These are phyloP conservation scores for Diploptera punctata DNA, from an alignment of 2,888 invertebrate genomes.

Conservation along the genomic window DNA sequence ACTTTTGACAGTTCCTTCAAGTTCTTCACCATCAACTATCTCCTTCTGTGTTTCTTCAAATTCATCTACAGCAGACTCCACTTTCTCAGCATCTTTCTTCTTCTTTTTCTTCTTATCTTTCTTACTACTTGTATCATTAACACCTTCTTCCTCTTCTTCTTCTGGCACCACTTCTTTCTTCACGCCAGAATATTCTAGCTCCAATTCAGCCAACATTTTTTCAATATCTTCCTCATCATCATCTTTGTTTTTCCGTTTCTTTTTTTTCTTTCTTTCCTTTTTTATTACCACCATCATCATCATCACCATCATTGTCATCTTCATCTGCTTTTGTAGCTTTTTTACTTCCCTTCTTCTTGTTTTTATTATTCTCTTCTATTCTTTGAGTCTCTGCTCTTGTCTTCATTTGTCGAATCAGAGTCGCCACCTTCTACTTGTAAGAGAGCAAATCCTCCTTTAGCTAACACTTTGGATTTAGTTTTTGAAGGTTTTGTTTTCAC, in stretches of 20 bases:
- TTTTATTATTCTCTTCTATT: constrained; percentile 1
- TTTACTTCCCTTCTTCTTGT: background rate
- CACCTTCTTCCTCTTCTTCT: constrained; percentile 45
- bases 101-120: constrained; percentile 42
- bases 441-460: constrained; percentile 65
- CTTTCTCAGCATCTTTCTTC: constrained; percentile 54
- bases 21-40: constrained; percentile 63
- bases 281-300: no score
- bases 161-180: constrained; percentile 58
- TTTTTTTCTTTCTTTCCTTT: constrained; percentile 45
- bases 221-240: constrained; percentile 83
- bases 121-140: constrained; percentile 41
- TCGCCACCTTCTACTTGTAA: constrained; percentile 62
- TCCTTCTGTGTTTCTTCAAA: constrained; percentile 56
- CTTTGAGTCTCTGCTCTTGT: constrained; percentile 37
- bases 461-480: background rate
- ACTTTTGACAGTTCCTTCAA: constrained; percentile 71
- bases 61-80: constrained; percentile 52
- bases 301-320: no score
- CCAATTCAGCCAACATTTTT: constrained; percentile 81
- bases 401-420: constrained; percentile 32
- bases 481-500: constrained; percentile 10
- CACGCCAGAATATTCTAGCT: constrained; percentile 77
- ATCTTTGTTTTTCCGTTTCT: constrained; percentile 66
- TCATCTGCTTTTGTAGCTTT: constrained; percentile 1